Evolutionary conservation across 2,113 vertebrate genomes (phyloP).

Genomic region (Callopanchax toddi): DNA sequence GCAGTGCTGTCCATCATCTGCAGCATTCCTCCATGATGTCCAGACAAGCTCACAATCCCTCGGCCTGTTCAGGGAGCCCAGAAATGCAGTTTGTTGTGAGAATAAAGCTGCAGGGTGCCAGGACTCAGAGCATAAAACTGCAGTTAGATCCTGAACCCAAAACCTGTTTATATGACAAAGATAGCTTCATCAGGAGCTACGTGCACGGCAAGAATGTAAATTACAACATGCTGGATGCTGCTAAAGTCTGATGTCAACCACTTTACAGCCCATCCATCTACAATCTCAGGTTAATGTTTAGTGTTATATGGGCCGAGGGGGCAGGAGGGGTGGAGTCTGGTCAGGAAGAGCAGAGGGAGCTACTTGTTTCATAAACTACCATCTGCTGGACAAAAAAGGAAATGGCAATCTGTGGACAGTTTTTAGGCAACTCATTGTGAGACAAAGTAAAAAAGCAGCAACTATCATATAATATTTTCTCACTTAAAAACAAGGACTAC

Average conservation of each 20-base stretch:
- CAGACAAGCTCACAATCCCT: conserved; percentile 26
- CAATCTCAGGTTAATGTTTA: conserved; percentile 64
- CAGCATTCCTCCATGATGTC: conserved; percentile 46
- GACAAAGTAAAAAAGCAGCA: no score
- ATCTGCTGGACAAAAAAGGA: conserved; percentile 68
- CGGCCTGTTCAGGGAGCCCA: conserved; percentile 9
- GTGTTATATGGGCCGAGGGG: conserved; percentile 47
- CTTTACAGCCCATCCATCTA: conserved; percentile 58
- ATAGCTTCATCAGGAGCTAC: conserved; percentile 63
- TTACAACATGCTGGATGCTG: conserved; percentile 71
- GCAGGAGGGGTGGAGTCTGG: conserved; percentile 25
- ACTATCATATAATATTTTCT: no score
- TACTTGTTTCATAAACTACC: conserved; percentile 57
- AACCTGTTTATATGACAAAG: conserved; percentile 75
- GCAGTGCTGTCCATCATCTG: conserved; percentile 38
- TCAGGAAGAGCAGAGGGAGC: conserved; percentile 31
- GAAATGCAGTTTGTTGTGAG: conserved; percentile 22
- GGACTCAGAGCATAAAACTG: conserved; percentile 38
- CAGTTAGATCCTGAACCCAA: no score
- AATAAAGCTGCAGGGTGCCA: conserved; percentile 23
- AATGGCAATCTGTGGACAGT: conserved; percentile 22
- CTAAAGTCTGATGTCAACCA: conserved; percentile 69
- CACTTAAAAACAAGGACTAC: conserved; percentile 24
- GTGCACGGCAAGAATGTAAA: conserved; percentile 58
- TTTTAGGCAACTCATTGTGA: no score